phyloP scores from a whole-genome alignment of 30 jellyfish, hydroid and myxozoan species.

The Cassiopea xamachana region DNA sequence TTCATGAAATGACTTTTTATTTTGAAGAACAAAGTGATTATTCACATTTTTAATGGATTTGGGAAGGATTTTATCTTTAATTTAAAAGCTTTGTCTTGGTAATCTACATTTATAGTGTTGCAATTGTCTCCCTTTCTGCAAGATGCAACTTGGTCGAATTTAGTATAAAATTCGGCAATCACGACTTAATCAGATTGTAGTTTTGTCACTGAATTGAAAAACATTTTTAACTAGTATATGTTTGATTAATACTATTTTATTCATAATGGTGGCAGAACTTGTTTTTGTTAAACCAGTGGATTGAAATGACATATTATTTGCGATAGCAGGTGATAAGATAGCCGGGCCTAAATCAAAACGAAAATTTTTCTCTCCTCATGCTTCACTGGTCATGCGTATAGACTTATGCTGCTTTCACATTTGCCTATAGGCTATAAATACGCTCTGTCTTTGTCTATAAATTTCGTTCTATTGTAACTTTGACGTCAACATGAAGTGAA shows the following conservation, averaged over 20 bases:
- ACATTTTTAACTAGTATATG: background rate
- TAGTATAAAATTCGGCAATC: too few species aligned
- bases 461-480: background rate
- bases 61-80: too few species aligned
- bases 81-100: too few species aligned
- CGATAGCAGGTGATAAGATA: constrained; percentile 14
- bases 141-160: too few species aligned
- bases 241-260: background rate
- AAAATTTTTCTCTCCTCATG: background rate
- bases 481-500: background rate
- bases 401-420: background rate
- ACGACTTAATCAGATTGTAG: background rate
- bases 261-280: background rate
- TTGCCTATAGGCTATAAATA: background rate
- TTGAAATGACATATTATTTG: background rate
- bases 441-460: background rate
- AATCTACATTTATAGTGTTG: too few species aligned
- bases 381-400: constrained; percentile 12
- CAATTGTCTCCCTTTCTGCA: too few species aligned
- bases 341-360: background rate
- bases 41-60: too few species aligned
- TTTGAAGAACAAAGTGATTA: too few species aligned
- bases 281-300: background rate
- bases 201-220: background rate
- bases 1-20: too few species aligned